A percentile compares a stretch with the other conserved stretches of the same genome.
Conservation (phyloP, 2,888 invertebrate genomes). For the Pammene fasciana region DNA sequence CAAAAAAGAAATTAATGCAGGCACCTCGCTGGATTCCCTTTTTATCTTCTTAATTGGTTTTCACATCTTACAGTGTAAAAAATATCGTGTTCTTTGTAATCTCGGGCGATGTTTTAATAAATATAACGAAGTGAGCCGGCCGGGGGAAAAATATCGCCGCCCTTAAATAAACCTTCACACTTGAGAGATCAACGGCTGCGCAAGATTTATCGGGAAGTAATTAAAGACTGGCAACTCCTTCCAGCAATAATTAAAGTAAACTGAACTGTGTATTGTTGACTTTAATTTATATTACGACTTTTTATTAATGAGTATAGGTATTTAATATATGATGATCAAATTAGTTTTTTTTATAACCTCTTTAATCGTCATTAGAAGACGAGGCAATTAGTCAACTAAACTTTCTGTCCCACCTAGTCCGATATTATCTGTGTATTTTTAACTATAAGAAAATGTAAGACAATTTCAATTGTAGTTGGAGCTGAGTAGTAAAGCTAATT, state of each 20-base stretch:
- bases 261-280: constrained; percentile 47
- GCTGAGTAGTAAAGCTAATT: too few relatives aligned
- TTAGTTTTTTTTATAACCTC: too few relatives aligned
- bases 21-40: constrained; percentile 82
- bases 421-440: too few relatives aligned
- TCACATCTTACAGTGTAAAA: constrained; percentile 83
- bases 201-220: constrained; percentile 80
- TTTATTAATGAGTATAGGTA: not conserved
- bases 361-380: too few relatives aligned
- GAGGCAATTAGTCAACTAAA: too few relatives aligned
- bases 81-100: constrained; percentile 84
- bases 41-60: constrained; percentile 85
- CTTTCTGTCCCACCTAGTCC: too few relatives aligned
- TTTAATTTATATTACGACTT: constrained; percentile 2
- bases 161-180: constrained; percentile 82
- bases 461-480: too few relatives aligned
- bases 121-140: constrained; percentile 80
- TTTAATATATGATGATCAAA: too few relatives aligned
- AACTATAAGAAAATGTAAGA: too few relatives aligned
- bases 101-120: constrained; percentile 83
- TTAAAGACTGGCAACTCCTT: constrained; percentile 67
- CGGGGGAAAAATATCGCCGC: constrained; percentile 78
- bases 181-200: constrained; percentile 79
- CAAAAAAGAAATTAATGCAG: constrained; percentile 84
- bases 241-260: constrained; percentile 68